Base-by-base conservation (phyloP, 2,888 invertebrate genomes). In the Agonopterix heracliana region DNA sequence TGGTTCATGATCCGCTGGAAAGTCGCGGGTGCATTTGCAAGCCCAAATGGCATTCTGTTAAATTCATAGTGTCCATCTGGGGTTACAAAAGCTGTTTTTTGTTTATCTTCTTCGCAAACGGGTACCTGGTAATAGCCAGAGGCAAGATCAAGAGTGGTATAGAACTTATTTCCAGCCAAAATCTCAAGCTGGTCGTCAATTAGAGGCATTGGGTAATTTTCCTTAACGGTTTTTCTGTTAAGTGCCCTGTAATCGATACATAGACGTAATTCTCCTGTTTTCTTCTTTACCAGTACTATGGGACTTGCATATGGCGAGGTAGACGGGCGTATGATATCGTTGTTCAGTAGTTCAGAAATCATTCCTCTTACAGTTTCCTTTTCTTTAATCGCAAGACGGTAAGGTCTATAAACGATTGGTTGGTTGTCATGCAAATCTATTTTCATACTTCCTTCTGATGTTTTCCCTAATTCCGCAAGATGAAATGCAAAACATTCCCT, bases 151-250 rank as follows among this genome's bases (percentile, higher is more conserved):
- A n/a, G n/a, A n/a, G n/a, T n/a, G n/a, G n/a, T n/a, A n/a, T n/a
- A n/a, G 14, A 34, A 48, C 9, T 44, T 9, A 12, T 50, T 45
- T 1, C 51, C 51, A 2, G 42, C 10, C 9, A 60, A 45, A 1
- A 36, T 12, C 13, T 55, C 54, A 3, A 60, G 34, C 41, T 55
- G 56, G 34, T 60, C 57, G 12, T 60, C 57, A 2, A 60, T 53
- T 1, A 61, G 26, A 0, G 68, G 69, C 34, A 67, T 44, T 2
- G 50, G 51, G 14, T 46, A 51, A 8, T 42, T 52, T 9, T 51
- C 50, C 9, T 45, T 45, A 2, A 49, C 10, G 2, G 56, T 56
- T 13, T 51, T 52, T 17, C 45, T 49, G 13, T 56, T 56, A 1
- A 56, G 44, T 0, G 56, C 54, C 12, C 46, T 26, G 7, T 49